phyloP scores from a whole-genome alignment of 2,888 invertebrate species.

The Dicyrtoma fusca region DNA sequence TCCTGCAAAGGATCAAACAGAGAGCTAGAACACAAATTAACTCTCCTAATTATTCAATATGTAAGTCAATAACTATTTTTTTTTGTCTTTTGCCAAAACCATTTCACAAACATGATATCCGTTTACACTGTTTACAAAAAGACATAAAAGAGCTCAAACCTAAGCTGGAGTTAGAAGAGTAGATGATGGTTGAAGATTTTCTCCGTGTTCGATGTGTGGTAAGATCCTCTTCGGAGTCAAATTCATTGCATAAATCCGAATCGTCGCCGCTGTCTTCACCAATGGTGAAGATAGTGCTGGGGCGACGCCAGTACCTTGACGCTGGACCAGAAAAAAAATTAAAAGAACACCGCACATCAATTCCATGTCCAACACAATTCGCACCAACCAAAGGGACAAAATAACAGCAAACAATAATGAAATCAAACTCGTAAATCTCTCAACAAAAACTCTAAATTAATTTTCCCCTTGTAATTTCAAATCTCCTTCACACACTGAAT shows the following conservation, averaged over 20 bases:
- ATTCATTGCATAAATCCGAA: constrained; percentile 55
- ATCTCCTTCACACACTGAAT: no score
- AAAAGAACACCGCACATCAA: neutral
- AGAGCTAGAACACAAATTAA: neutral
- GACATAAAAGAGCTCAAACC: no score
- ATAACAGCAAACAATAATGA: neutral
- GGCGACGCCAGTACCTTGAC: constrained; percentile 46
- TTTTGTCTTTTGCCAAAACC: no score
- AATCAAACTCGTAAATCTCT: neutral
- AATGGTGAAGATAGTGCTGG: constrained; percentile 55
- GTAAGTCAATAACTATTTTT: no score
- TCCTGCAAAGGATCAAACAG: no score
- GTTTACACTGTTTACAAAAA: no score
- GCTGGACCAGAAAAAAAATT: constrained; percentile 16
- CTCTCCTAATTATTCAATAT: neutral
- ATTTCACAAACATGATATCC: no score
- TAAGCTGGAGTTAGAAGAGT: constrained; percentile 55
- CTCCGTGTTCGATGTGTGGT: constrained; percentile 41
- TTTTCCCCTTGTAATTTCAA: no score
- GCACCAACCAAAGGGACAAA: neutral
- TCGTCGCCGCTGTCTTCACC: constrained; percentile 53
- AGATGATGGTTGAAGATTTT: constrained; percentile 44
- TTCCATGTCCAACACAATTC: no score
- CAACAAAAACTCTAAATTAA: neutral
- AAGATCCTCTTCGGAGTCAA: constrained; percentile 50